phyloP scores from a whole-genome alignment of 2,888 invertebrate genomes.

The Strigamia maritima region DNA sequence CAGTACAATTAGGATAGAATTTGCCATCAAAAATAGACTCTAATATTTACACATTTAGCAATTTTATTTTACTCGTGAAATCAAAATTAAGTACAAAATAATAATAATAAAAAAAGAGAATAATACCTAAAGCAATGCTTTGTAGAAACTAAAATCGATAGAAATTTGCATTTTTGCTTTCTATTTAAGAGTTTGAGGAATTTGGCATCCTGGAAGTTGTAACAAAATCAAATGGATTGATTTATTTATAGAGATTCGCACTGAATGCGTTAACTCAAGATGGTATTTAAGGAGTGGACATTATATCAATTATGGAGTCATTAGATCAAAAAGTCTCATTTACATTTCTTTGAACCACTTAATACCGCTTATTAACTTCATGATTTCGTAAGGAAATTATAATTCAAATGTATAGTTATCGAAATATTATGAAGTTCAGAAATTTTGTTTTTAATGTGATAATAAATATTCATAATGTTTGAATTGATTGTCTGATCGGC shows the following conservation, averaged over 20 bases:
- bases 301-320: not conserved
- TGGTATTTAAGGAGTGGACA: not conserved
- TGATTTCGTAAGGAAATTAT: not conserved
- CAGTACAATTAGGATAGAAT: not conserved
- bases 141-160: not conserved
- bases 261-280: not conserved
- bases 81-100: not conserved
- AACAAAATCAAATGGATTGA: not conserved
- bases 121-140: too few relatives aligned
- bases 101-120: not conserved
- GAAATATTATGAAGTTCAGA: not conserved
- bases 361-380: not conserved
- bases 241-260: not conserved
- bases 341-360: not conserved
- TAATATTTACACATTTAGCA: not conserved
- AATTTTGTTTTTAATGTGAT: too few relatives aligned
- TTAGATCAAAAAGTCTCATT: not conserved
- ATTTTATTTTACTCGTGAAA: not conserved
- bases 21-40: constrained; percentile 30
- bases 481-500: not conserved
- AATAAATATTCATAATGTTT: not conserved
- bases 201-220: not conserved
- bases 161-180: not conserved
- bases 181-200: not conserved
- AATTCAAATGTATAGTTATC: not conserved